Conservation (phyloP, 2,113 vertebrate species). For the Hippolais icterina region DNA sequence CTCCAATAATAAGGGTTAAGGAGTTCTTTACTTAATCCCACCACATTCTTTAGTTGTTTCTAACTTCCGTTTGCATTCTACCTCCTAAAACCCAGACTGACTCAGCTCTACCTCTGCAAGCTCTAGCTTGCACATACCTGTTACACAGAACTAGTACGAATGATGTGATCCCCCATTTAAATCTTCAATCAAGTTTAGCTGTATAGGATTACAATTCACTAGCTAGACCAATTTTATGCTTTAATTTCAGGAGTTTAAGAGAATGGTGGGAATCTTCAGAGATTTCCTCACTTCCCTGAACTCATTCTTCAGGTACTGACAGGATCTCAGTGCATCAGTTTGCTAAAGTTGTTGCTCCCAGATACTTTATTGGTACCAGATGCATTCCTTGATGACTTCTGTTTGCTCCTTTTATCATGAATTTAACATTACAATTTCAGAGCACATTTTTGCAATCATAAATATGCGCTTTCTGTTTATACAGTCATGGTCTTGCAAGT, state of each 20-base stretch:
- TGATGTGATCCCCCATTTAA: not conserved
- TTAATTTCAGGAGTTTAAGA: not conserved
- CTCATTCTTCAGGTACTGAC: not conserved
- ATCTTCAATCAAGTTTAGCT: not conserved
- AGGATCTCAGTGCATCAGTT: not conserved
- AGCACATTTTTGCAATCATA: not conserved
- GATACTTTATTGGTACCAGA: not conserved
- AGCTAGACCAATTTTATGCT: not conserved
- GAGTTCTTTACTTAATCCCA: not conserved
- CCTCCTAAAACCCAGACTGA: not conserved
- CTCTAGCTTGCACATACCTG: not conserved
- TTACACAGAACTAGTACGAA: not conserved
- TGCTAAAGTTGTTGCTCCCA: not conserved
- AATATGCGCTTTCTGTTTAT: not conserved
- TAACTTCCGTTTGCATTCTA: not conserved
- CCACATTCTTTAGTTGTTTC: not conserved
- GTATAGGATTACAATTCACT: not conserved
- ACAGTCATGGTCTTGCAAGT: not conserved
- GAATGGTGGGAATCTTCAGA: not conserved
- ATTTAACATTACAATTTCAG: not conserved
- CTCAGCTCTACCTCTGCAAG: not conserved
- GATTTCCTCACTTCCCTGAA: not conserved
- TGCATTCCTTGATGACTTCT: not conserved
- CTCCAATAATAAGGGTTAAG: not conserved
- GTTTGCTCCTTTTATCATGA: not conserved